Evolutionary conservation across 35 echinoderm and acorn worm genomes (phyloP).

Genomic region (Amphiura filiformis): DNA sequence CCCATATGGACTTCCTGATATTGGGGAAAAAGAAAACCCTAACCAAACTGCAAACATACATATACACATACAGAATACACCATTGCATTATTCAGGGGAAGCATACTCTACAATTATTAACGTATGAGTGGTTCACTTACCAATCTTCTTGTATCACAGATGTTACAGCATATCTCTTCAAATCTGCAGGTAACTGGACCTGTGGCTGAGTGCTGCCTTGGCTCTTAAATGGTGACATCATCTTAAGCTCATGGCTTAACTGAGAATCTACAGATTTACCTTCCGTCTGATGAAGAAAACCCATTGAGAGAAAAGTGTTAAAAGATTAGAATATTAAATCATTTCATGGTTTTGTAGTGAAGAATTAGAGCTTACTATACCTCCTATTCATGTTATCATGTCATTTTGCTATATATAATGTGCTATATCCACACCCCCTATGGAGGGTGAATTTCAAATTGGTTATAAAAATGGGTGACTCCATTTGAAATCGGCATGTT

Average conservation of each 20-base stretch:
- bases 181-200: slow-evolving; percentile 15
- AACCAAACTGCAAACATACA: neutral
- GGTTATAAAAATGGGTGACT: too few species aligned
- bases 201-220: neutral
- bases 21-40: too few species aligned
- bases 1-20: too few species aligned
- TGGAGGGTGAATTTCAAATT: too few species aligned
- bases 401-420: too few species aligned
- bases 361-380: neutral
- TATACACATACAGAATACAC: neutral
- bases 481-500: too few species aligned
- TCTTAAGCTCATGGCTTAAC: slow-evolving; percentile 22
- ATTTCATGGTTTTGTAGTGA: neutral
- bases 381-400: neutral
- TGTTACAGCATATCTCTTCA: slow-evolving; percentile 44
- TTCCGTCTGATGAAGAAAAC: slow-evolving; percentile 1
- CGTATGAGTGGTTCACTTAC: neutral
- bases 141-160: slow-evolving; percentile 11
- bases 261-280: slow-evolving; percentile 14
- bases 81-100: neutral
- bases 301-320: neutral
- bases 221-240: slow-evolving; percentile 43
- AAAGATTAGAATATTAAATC: neutral
- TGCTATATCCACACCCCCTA: too few species aligned
- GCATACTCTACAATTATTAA: neutral